These are phyloP conservation scores for Gadus macrocephalus DNA, from an alignment of 2,113 vertebrate species.

Conservation along the genomic window DNA sequence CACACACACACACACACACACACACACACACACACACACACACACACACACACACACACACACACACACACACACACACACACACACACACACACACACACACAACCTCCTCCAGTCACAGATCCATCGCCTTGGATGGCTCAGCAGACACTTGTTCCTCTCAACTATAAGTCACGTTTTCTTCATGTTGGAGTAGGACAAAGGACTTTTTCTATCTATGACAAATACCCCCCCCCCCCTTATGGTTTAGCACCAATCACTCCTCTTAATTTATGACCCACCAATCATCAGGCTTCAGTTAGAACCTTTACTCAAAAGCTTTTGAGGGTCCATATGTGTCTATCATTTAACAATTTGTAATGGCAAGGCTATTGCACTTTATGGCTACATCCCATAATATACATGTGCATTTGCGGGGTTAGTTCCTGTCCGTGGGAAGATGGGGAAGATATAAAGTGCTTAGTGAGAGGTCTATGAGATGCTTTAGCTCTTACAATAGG, in stretches of 20 bases:
- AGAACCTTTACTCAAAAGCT: too few relatives aligned
- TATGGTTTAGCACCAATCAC: slow-evolving; percentile 17
- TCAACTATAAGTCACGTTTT: slow-evolving; percentile 11
- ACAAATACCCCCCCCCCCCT: slow-evolving; percentile 18
- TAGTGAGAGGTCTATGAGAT: slow-evolving; percentile 34
- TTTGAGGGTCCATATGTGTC: too few relatives aligned
- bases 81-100: not conserved
- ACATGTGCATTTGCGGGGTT: slow-evolving; percentile 5
- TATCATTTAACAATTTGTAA: too few relatives aligned
- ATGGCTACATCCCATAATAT: not conserved
- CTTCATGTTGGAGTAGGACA: slow-evolving; percentile 22
- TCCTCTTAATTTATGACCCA: too few relatives aligned
- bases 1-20: too few relatives aligned
- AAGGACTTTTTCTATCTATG: slow-evolving; percentile 9
- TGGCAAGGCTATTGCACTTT: not conserved
- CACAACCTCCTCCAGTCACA: not conserved
- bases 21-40: too few relatives aligned
- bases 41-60: not conserved
- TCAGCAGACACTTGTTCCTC: slow-evolving; percentile 10
- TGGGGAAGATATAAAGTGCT: slow-evolving; percentile 24
- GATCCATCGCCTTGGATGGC: slow-evolving; percentile 18
- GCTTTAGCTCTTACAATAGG: slow-evolving; percentile 30
- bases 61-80: too few relatives aligned
- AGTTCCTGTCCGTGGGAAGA: slow-evolving; percentile 34
- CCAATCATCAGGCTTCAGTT: too few relatives aligned